These are phyloP conservation scores for Kryptopterus vitreolus DNA, from an alignment of 2,797 vertebrate species.

Conservation along the genomic window DNA sequence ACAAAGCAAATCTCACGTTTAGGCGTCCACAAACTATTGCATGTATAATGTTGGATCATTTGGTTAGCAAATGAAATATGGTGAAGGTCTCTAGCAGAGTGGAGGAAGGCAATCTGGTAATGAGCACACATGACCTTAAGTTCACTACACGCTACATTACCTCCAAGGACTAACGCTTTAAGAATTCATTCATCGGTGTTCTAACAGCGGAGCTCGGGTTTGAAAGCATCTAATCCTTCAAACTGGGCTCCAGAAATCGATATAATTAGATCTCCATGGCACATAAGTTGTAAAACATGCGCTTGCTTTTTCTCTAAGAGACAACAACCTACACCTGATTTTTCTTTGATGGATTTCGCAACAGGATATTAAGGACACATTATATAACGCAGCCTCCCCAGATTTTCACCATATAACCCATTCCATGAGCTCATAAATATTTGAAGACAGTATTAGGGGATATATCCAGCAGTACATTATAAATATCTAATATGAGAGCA, in stretches of 20 bases:
- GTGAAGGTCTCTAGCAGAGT: neutral
- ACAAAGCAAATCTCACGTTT: no score
- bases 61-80: neutral
- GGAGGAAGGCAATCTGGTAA: constrained; percentile 10
- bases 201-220: constrained; percentile 18
- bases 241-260: constrained; percentile 22
- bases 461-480: constrained; percentile 59
- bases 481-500: constrained; percentile 61
- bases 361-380: constrained; percentile 35
- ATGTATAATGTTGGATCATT: no score
- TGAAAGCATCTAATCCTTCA: constrained; percentile 7
- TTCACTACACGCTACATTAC: constrained; percentile 30
- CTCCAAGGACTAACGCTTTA: constrained; percentile 20
- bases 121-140: constrained; percentile 20
- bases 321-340: constrained; percentile 43
- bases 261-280: constrained; percentile 30
- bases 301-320: constrained; percentile 18
- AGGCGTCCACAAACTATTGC: no score
- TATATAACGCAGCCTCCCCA: constrained; percentile 67
- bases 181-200: constrained; percentile 1
- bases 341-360: constrained; percentile 60
- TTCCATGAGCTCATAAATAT: constrained; percentile 60
- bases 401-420: constrained; percentile 54
- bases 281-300: constrained; percentile 19
- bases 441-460: constrained; percentile 62